Conservation (phyloP, 2,113 vertebrate species). For the Pelodiscus sinensis region DNA sequence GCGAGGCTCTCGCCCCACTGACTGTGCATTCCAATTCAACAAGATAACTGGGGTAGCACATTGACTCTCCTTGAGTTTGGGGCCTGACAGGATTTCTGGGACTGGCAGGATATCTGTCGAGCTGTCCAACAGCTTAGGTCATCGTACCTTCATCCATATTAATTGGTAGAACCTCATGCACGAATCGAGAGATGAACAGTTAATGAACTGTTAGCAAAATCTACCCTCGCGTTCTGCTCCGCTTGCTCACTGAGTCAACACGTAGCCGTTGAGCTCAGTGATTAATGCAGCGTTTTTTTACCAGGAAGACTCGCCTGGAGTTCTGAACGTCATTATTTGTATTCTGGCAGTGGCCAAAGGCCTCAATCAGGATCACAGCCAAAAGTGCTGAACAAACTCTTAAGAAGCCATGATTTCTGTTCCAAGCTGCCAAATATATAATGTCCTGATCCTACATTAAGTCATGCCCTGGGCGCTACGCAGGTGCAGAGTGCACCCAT, state of each 20-base stretch:
- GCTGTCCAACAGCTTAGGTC: background rate
- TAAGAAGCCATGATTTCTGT: background rate
- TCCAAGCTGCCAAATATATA: rapidly evolving
- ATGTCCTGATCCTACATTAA: background rate
- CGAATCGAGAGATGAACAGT: background rate
- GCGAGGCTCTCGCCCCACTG: no score
- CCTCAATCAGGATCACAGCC: background rate
- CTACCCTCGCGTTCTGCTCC: background rate
- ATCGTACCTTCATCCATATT: background rate
- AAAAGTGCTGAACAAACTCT: background rate
- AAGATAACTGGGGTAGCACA: background rate
- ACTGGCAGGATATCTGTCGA: background rate
- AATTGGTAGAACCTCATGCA: background rate
- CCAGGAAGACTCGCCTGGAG: background rate
- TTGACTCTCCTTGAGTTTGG: background rate
- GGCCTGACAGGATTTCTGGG: background rate
- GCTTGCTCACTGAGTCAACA: background rate
- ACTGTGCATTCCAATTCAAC: background rate
- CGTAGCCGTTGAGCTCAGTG: rapidly evolving
- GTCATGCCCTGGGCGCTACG: background rate
- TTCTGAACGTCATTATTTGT: background rate
- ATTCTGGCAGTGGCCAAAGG: background rate
- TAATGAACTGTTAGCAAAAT: background rate
- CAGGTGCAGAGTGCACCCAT: background rate
- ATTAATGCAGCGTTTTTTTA: rapidly evolving